Base-by-base conservation (phyloP, 2,888 invertebrate genomes). In the Apotomis betuletana region DNA sequence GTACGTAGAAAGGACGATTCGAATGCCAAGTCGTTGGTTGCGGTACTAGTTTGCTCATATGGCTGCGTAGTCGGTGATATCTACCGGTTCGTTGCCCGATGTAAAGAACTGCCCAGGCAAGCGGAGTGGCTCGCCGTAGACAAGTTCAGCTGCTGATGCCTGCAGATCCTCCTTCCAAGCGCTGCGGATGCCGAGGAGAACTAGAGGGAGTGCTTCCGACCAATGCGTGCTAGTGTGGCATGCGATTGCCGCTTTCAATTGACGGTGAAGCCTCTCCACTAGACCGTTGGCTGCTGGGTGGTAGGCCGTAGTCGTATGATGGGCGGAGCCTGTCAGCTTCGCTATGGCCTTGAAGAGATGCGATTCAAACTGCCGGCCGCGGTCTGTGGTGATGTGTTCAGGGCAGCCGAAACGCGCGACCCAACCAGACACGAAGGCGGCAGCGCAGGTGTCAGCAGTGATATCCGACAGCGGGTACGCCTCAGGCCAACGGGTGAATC, bases 241-340 rank as follows among this genome's bases (percentile, higher is more conserved):
- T 15, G 44, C 41, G n/a, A 60, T 60, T 60, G 60, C 60, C 13
- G 60, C 60, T 15, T 60, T 60, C 8, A 60, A n/a, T 10, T 60
- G 60, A 44, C 60, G 60, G 15, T 60, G 60, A n/a, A 60, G 44
- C 6, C 87, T 74, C 74, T 90, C 87, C 3, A 90, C 79, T 52
- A 87, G 76, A 0, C 87, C 87, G 64, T 90, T 89, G 0, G 84
- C 74, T 57, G 82, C 79, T 2, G 70, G 70, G 10, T 70, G 70
- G 51, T 70, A 70, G 2, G 70, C 64, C 9, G 57, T 57, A 9
- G 57, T 57, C 3, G 57, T 57, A 36, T 57, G 57, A 36, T 57
- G 57, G 10, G 9, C 12, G 10, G 57, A 27, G 27, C 27, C 27
- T 27, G 27, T 27, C 27, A 27, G 27, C 27, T 27, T 27, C 27